Percentiles rank a stretch among this genome's conserved stretches.
Evolutionary conservation across 2,888 invertebrate genomes (phyloP).

Genomic region (Colostygia pectinataria): DNA sequence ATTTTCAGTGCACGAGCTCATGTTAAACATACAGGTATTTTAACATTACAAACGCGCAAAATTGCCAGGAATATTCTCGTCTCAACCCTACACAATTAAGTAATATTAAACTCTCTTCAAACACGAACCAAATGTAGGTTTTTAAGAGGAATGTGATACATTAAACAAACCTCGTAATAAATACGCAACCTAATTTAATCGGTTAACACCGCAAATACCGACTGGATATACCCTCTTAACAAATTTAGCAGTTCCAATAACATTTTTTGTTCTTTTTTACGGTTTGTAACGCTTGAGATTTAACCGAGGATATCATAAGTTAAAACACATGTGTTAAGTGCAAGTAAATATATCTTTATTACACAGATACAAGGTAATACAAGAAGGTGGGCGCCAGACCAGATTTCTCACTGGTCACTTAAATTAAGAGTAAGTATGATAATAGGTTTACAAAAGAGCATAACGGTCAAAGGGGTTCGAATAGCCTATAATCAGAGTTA

Average conservation of each 20-base stretch:
- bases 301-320: too few species aligned
- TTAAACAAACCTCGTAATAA: constrained; percentile 34
- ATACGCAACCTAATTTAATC: constrained; percentile 34
- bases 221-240: constrained; percentile 9
- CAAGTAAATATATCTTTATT: too few species aligned
- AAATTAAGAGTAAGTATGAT: too few species aligned
- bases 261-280: constrained; percentile 4
- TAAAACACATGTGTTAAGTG: too few species aligned
- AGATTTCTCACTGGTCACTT: too few species aligned
- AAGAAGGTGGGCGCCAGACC: too few species aligned
- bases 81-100: constrained; percentile 32
- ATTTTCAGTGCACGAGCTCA: constrained; percentile 8
- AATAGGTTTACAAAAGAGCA: too few species aligned
- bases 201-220: constrained; percentile 22
- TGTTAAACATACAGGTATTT: constrained; percentile 14
- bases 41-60: constrained; percentile 14
- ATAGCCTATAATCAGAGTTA: too few species aligned
- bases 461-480: too few species aligned
- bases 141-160: constrained; percentile 36
- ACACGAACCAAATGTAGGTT: constrained; percentile 32
- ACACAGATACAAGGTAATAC: too few species aligned
- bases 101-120: constrained; percentile 36
- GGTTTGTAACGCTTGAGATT: too few species aligned
- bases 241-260: constrained; percentile 7
- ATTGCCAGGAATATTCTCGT: constrained; percentile 26